Conservation (phyloP, 2,113 vertebrate genomes). For the Hippotragus niger region DNA sequence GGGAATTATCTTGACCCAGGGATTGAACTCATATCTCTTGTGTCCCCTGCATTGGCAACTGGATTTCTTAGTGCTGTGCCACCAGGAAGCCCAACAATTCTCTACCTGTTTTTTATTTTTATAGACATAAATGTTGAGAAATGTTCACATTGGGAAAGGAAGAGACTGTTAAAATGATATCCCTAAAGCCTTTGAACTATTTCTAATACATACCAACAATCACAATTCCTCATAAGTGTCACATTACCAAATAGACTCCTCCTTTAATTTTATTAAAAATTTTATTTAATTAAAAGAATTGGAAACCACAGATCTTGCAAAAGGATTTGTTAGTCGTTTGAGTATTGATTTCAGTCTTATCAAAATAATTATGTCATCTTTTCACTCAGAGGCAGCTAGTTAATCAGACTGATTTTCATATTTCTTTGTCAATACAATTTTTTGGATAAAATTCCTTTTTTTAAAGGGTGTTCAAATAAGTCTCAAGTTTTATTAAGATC, state of each 20-base stretch:
- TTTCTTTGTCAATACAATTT: neutral
- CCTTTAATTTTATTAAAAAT: conserved; percentile 34
- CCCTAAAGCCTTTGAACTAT: neutral
- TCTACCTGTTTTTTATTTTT: neutral
- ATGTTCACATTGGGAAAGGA: conserved; percentile 13
- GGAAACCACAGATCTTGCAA: conserved; percentile 11
- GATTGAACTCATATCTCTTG: neutral
- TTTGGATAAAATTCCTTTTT: neutral
- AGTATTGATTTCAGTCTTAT: conserved; percentile 3
- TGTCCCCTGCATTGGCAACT: neutral
- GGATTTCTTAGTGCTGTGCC: neutral
- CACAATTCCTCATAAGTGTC: neutral
- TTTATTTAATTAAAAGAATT: neutral
- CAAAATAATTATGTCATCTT: conserved; percentile 3
- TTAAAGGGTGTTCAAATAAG: neutral
- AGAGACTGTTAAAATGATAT: conserved; percentile 1
- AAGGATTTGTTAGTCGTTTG: neutral
- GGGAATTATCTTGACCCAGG: neutral
- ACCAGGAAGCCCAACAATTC: neutral
- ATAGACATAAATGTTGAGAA: neutral
- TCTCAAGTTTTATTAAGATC: neutral
- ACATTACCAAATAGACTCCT: neutral
- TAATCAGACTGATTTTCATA: neutral
- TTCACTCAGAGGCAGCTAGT: neutral
- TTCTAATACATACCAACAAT: neutral